Conservation (phyloP, 2,888 invertebrate species). For the Pimpla rufipes region DNA sequence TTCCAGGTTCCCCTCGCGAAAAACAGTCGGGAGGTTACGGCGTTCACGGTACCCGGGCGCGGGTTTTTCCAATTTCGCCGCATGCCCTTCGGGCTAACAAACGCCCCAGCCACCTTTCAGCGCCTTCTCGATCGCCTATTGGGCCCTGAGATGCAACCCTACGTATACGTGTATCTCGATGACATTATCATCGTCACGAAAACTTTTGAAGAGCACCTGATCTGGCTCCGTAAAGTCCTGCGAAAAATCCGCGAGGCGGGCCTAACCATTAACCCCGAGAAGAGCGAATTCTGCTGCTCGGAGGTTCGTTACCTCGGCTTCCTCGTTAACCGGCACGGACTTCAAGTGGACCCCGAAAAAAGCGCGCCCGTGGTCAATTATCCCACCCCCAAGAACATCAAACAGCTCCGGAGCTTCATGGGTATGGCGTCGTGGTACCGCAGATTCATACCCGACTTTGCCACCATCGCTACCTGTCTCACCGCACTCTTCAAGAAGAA, state of each 20-base stretch:
- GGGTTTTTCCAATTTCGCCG: conserved; percentile 76
- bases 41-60: conserved; percentile 74
- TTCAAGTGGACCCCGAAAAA: too few relatives aligned
- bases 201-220: conserved; percentile 61
- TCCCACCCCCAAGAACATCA: too few relatives aligned
- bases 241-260: too few relatives aligned
- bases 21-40: conserved; percentile 71
- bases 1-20: conserved; percentile 66
- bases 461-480: background rate
- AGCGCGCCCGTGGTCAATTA: too few relatives aligned
- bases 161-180: conserved; percentile 64
- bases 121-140: conserved; percentile 74
- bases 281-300: too few relatives aligned
- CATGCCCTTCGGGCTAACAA: conserved; percentile 76
- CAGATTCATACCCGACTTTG: too few relatives aligned
- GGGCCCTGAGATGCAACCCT: conserved; percentile 63
- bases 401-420: too few relatives aligned
- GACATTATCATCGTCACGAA: conserved; percentile 64
- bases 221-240: conserved; percentile 35
- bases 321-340: too few relatives aligned
- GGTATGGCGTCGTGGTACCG: too few relatives aligned
- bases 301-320: too few relatives aligned
- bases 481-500: conserved; percentile 32
- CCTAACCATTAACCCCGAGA: too few relatives aligned
- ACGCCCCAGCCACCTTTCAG: conserved; percentile 77